These are phyloP conservation scores for Belgica antarctica DNA, from an alignment of 2,888 invertebrate species.

Conservation along the genomic window DNA sequence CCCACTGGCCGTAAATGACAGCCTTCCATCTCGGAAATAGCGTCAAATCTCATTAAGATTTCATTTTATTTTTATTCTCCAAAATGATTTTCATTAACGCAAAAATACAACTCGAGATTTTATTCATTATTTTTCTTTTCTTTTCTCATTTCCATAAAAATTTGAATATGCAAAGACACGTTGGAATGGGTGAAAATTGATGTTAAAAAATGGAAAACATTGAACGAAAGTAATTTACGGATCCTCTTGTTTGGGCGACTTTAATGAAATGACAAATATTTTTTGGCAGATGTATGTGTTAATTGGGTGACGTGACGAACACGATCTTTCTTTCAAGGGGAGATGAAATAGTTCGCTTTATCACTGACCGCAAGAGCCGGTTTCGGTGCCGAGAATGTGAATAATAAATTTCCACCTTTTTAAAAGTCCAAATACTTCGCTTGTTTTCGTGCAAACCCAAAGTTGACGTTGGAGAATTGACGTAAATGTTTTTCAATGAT, in stretches of 20 bases:
- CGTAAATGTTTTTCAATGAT: too few species aligned
- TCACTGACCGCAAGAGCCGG: constrained; percentile 8
- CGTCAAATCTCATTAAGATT: neutral
- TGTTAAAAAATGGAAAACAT: constrained; percentile 13
- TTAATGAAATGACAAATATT: constrained; percentile 41
- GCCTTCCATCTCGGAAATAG: neutral
- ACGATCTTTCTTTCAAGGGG: neutral
- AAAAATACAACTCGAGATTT: constrained; percentile 20
- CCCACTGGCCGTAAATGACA: constrained; percentile 23
- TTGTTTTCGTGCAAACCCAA: neutral
- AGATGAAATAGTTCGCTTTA: constrained; percentile 10
- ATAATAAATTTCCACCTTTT: constrained; percentile 20
- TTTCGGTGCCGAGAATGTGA: constrained; percentile 11
- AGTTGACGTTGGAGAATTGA: neutral
- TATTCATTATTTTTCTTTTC: constrained; percentile 20
- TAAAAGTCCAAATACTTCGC: neutral
- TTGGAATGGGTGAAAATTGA: neutral
- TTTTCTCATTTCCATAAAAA: constrained; percentile 28
- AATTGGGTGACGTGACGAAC: constrained; percentile 35
- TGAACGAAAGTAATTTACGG: too few species aligned
- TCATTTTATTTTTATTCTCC: constrained; percentile 14
- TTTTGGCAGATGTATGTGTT: constrained; percentile 21
- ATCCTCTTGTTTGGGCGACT: constrained; percentile 9
- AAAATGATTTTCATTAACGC: constrained; percentile 37
- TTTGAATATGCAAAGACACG: constrained; percentile 16